Evolutionary conservation across 2,888 invertebrate species (phyloP).

Genomic region (Tineola bisselliella): DNA sequence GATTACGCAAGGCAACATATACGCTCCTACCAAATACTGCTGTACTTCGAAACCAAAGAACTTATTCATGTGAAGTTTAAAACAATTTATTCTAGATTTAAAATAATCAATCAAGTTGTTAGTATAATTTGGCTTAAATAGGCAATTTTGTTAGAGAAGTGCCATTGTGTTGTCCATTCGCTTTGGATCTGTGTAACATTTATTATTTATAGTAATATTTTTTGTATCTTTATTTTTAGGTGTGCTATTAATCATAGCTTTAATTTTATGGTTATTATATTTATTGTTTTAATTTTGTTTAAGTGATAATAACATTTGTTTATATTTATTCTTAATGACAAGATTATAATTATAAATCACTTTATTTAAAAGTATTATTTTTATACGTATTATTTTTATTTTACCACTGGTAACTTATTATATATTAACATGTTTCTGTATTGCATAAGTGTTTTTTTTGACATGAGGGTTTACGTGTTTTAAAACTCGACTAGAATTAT

Average conservation of each 20-base stretch:
- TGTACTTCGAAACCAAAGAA: too few species aligned
- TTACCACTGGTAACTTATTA: background rate
- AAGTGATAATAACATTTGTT: background rate
- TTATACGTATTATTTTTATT: background rate
- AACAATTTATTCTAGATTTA: background rate
- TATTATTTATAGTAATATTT: background rate
- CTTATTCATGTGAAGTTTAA: background rate
- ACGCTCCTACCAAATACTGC: slow-evolving; percentile 4
- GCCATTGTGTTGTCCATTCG: background rate
- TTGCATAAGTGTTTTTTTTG: too few species aligned
- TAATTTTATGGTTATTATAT: background rate
- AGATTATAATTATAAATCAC: background rate
- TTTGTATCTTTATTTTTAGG: slow-evolving; percentile 6
- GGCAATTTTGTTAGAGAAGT: too few species aligned
- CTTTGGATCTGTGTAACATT: background rate
- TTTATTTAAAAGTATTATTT: too few species aligned
- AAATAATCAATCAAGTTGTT: too few species aligned
- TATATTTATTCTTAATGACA: background rate
- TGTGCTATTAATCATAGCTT: background rate
- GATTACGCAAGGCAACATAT: too few species aligned
- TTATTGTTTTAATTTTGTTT: background rate
- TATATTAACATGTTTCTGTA: background rate
- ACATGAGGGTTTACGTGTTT: too few species aligned
- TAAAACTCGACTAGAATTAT: too few species aligned
- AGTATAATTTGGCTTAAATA: too few species aligned